Evolutionary conservation across 1,140 invertebrate genomes (phyloP).

Genomic region (Diuraphis noxia): DNA sequence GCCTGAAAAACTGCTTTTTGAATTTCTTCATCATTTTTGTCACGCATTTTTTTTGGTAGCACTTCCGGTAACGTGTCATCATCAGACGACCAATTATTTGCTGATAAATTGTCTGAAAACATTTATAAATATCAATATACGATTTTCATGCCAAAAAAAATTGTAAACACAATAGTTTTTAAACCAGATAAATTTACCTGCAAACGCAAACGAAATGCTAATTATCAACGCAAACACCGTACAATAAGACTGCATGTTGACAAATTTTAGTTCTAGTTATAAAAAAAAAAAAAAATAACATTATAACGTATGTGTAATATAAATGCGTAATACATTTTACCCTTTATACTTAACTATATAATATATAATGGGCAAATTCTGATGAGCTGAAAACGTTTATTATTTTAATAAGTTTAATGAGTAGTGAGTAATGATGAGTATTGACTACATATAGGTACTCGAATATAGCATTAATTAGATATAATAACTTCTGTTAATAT

Average conservation of each 20-base stretch:
- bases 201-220: neutral
- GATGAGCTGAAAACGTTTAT: neutral
- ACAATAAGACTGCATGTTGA: neutral
- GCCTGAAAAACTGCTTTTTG: conserved; percentile 36
- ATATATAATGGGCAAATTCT: neutral
- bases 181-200: neutral
- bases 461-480: no score
- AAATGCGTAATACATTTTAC: neutral
- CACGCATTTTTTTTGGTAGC: conserved; percentile 23
- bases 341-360: neutral
- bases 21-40: conserved; percentile 25
- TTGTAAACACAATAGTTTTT: neutral
- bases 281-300: neutral
- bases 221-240: neutral
- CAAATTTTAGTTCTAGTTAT: neutral
- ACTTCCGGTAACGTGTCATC: conserved; percentile 28
- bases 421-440: no score
- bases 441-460: no score
- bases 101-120: neutral
- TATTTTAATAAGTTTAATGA: neutral
- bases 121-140: neutral
- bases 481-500: neutral
- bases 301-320: neutral
- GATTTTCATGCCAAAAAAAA: neutral
- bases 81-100: conserved; percentile 8